Conservation (phyloP, 2,113 vertebrate species). For the Nyctereutes procyonoides region DNA sequence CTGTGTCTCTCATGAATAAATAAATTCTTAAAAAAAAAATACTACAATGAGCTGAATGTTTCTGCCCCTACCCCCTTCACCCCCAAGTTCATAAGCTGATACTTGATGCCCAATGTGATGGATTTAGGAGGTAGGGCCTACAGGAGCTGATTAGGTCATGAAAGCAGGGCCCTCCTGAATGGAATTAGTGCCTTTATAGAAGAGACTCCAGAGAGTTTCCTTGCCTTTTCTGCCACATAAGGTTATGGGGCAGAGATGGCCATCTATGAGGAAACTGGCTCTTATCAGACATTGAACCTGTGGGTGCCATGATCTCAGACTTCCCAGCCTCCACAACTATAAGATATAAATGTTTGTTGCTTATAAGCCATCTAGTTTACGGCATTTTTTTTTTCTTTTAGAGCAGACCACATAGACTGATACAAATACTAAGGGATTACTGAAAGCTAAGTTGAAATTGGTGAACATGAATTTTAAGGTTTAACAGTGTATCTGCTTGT, state of each 20-base stretch:
- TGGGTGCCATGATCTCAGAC: not conserved
- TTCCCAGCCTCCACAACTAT: not conserved
- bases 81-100: not conserved
- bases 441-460: not conserved
- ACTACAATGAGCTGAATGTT: not conserved
- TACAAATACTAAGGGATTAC: not conserved
- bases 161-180: not conserved
- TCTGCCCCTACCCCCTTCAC: not conserved
- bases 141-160: not conserved
- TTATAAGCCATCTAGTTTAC: not conserved
- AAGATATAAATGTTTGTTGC: not conserved
- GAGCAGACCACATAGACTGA: not conserved
- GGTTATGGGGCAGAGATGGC: not conserved
- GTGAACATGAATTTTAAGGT: not conserved
- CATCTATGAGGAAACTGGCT: accelerated
- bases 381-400: not conserved
- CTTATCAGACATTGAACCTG: not conserved
- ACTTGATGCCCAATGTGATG: not conserved
- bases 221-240: not conserved
- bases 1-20: too few relatives aligned
- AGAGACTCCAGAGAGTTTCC: not conserved
- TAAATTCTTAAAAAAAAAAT: not conserved
- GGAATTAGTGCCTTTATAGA: not conserved
- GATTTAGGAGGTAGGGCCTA: not conserved
- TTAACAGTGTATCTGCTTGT: not conserved